Percentiles rank a stretch among this genome's conserved stretches.
phyloP scores from a whole-genome alignment of 2,888 invertebrate species.

The Drosophila atroscutellata region DNA sequence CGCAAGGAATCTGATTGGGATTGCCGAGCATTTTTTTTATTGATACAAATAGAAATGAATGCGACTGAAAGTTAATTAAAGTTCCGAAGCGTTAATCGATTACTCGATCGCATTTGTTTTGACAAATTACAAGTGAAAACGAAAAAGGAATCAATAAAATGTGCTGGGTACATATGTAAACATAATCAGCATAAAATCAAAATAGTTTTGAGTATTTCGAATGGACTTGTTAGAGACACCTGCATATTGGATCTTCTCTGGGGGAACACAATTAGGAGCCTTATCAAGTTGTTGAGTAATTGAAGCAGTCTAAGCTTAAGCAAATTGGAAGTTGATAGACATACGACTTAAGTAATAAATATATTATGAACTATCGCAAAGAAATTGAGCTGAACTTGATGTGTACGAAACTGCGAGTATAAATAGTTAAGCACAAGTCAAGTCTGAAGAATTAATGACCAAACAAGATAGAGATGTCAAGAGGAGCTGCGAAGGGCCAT shows the following conservation, averaged over 20 bases:
- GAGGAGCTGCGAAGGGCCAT: conserved; percentile 20
- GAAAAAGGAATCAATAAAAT: background rate
- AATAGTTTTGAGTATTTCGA: background rate
- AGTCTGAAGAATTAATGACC: conserved; percentile 52
- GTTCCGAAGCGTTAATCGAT: conserved; percentile 3
- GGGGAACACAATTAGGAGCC: background rate
- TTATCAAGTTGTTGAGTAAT: background rate
- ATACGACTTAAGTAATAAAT: background rate
- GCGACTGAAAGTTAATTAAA: background rate
- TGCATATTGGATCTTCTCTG: background rate
- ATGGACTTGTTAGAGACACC: background rate
- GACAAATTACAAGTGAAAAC: background rate
- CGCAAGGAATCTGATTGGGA: background rate
- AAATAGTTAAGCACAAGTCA: conserved; percentile 28
- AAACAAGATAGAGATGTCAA: conserved; percentile 35
- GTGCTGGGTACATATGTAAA: background rate
- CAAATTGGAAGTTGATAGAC: background rate
- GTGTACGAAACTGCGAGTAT: background rate
- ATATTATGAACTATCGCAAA: conserved; percentile 9
- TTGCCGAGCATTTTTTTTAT: background rate
- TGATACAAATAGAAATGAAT: background rate
- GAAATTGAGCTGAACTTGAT: background rate
- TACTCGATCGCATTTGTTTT: background rate
- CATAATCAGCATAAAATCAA: background rate
- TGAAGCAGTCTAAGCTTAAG: background rate